Evolutionary conservation across 2,888 invertebrate species (phyloP).

Genomic region (Hydrotaea cyrtoneurina): DNA sequence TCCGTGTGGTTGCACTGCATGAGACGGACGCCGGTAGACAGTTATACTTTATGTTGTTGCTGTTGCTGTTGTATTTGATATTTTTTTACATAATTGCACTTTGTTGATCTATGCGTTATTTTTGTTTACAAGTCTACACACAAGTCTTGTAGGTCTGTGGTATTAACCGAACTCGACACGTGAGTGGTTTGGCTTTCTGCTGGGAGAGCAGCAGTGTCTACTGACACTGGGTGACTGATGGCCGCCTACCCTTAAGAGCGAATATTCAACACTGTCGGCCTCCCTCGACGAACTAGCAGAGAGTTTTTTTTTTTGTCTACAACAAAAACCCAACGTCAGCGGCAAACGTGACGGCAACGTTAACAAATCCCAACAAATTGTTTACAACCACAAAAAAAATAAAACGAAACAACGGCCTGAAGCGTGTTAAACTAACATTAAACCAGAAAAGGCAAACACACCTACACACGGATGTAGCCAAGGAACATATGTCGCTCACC

Average conservation of each 20-base stretch:
- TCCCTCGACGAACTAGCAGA: conserved; percentile 12
- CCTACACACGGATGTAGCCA: not conserved
- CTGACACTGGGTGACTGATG: conserved; percentile 16
- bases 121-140: not conserved
- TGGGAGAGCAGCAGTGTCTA: not conserved
- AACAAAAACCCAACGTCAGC: not conserved
- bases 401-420: conserved; percentile 2
- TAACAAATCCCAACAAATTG: conserved; percentile 4
- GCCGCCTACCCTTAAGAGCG: conserved; percentile 52
- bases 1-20: not conserved
- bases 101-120: not conserved
- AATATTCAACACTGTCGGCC: conserved; percentile 3
- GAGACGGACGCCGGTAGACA: conserved; percentile 6
- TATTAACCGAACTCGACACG: conserved; percentile 41
- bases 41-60: conserved; percentile 53
- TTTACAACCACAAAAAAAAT: no score
- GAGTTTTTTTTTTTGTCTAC: no score
- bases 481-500: not conserved
- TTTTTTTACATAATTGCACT: conserved; percentile 56
- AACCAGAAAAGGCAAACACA: conserved; percentile 17
- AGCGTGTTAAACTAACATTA: conserved; percentile 37
- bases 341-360: no score
- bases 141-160: not conserved
- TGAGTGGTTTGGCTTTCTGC: conserved; percentile 54
- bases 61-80: not conserved